Evolutionary conservation across 1,140 invertebrate genomes (phyloP).

Genomic region (Drosophila nigrodunni): DNA sequence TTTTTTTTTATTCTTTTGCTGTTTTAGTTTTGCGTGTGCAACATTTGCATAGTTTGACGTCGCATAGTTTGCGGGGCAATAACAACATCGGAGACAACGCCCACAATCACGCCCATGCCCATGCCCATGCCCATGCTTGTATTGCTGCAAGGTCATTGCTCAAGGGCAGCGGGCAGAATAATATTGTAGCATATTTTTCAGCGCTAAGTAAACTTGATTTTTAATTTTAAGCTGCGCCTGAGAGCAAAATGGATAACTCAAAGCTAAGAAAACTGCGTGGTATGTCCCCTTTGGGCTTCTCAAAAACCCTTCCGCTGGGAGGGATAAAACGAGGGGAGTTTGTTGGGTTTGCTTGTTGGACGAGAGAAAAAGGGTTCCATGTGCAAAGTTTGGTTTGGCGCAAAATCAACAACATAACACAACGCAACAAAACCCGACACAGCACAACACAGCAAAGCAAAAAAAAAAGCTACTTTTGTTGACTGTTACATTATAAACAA

Average conservation of each 20-base stretch:
- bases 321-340: not conserved
- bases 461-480: conserved; percentile 48
- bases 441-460: conserved; percentile 31
- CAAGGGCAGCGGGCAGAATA: conserved; percentile 57
- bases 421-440: not conserved
- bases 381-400: conserved; percentile 74
- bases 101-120: conserved; percentile 41
- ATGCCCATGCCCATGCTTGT: conserved; percentile 47
- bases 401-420: conserved; percentile 70
- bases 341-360: not conserved
- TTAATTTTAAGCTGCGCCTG: conserved; percentile 56
- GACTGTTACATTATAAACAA: conserved; percentile 73
- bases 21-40: conserved; percentile 45
- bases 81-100: conserved; percentile 36
- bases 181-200: conserved; percentile 13
- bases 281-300: conserved; percentile 28
- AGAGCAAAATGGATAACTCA: conserved; percentile 53
- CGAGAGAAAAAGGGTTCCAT: conserved; percentile 63
- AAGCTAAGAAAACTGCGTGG: conserved; percentile 65
- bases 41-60: conserved; percentile 71
- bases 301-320: conserved; percentile 30
- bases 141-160: conserved; percentile 64
- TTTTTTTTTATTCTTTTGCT: not conserved
- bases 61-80: conserved; percentile 48
- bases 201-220: conserved; percentile 70